Base-by-base conservation (phyloP, 2,113 vertebrate genomes). In the Meriones unguiculatus region DNA sequence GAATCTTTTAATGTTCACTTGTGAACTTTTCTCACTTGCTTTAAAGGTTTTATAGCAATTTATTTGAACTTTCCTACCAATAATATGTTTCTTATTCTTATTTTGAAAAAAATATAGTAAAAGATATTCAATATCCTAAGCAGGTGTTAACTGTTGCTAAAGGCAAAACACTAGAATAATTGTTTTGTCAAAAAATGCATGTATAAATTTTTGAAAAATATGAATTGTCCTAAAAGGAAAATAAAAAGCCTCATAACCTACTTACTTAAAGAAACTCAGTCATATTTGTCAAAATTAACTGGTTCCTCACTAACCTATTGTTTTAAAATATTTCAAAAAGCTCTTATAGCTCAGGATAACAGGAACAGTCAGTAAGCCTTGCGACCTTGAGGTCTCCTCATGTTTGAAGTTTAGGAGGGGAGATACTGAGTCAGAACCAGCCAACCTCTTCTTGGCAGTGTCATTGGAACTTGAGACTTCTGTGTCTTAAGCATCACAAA, bases 171-270 rank as follows among this genome's bases (percentile, higher is more conserved):
- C 24, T 25, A 20, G 2, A 76, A 77, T 62, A 93, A 72, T 46
- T 32, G 4, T 46, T n/a, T 18, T 77, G 32, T 65, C 25, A 88
- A 84, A 86, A 87, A 72, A 67, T 38, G 14, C 15, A 64, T 18
- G 52, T 75, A 41, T 69, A 89, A 46, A 67, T 59, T 76, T 91
- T 81, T 95, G 8, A 81, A 69, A 87, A 77, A 73, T 35, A 86
- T 10, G 76, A 90, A 91, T 32, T 67, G 38, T 64, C 14, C 14
- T 50, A 41, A 54, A 70, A 52, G 25, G 20, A 75, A 32, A 50
- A 7, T 5, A 72, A 72, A 82, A 77, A 70, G 10, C 5, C 10
- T 62, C 1, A 86, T 2, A 28, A 32, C 1, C 13, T 80, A 38
- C 8, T 50, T 87, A 54, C 3, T 25, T 85, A 69, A 81, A 65